Percentiles rank a stretch among this genome's conserved stretches.
These are phyloP conservation scores for Serripes groenlandicus DNA, from an alignment of 2,888 invertebrate genomes.

Conservation along the genomic window DNA sequence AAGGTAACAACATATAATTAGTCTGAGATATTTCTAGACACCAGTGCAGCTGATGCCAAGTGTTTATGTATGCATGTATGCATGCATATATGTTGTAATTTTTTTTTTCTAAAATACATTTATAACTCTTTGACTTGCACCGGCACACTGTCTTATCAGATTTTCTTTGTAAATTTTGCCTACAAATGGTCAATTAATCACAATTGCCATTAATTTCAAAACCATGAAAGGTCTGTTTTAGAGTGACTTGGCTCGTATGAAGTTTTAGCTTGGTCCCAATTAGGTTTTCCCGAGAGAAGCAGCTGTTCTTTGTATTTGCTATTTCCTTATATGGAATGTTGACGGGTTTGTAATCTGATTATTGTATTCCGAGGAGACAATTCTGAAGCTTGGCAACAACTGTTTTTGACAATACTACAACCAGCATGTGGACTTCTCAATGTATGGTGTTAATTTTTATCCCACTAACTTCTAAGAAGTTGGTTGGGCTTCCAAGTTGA, in stretches of 20 bases:
- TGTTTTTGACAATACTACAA: neutral
- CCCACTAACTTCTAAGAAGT: neutral
- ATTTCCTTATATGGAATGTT: constrained; percentile 18
- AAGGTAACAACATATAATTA: neutral
- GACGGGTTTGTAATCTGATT: constrained; percentile 6
- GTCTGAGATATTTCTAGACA: constrained; percentile 2
- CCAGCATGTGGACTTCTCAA: neutral
- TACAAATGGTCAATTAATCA: too few relatives aligned
- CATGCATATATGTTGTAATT: too few relatives aligned
- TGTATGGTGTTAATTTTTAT: neutral
- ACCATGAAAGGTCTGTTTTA: too few relatives aligned
- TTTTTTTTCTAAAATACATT: too few relatives aligned
- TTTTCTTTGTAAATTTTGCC: too few relatives aligned
- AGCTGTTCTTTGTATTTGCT: constrained; percentile 3
- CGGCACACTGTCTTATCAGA: too few relatives aligned
- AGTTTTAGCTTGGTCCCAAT: neutral
- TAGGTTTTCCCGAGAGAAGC: constrained; percentile 7
- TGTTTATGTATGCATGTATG: too few relatives aligned
- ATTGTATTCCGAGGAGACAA: neutral
- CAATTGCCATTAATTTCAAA: too few relatives aligned
- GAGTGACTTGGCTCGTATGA: neutral
- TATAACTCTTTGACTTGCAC: too few relatives aligned
- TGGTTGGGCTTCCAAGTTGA: neutral
- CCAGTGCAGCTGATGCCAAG: neutral
- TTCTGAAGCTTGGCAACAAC: neutral